Conservation (phyloP, 2,113 vertebrate genomes). For the Hippocampus barbouri region DNA sequence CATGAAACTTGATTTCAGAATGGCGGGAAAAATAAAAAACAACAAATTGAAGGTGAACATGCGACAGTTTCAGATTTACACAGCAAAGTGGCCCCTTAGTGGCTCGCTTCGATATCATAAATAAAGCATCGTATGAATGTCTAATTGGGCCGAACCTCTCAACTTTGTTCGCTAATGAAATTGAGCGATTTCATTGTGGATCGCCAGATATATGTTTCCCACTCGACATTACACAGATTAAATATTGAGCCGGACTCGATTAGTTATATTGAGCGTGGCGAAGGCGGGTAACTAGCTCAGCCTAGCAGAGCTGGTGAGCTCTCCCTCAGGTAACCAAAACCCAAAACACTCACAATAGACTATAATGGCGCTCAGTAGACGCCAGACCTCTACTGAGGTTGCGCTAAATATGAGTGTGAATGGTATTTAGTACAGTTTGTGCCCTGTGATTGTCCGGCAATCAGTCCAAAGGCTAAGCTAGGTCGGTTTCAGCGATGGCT, state of each 20-base stretch:
- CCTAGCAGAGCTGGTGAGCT: slow-evolving; percentile 37
- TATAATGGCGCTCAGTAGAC: background rate
- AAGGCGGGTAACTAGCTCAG: slow-evolving; percentile 66
- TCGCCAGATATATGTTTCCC: slow-evolving; percentile 74
- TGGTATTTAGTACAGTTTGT: no score
- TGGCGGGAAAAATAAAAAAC: background rate
- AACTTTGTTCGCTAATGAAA: slow-evolving; percentile 74
- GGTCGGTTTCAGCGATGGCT: no score
- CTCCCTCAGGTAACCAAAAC: slow-evolving; percentile 1
- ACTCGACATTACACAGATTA: slow-evolving; percentile 76
- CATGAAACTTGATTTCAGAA: slow-evolving; percentile 33
- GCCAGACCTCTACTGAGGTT: background rate
- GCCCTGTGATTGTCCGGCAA: no score
- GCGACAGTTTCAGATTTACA: slow-evolving; percentile 65
- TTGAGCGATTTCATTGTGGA: slow-evolving; percentile 71
- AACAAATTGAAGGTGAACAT: slow-evolving; percentile 52
- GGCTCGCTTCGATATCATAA: slow-evolving; percentile 69
- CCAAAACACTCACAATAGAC: slow-evolving; percentile 20
- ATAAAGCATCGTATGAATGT: slow-evolving; percentile 69
- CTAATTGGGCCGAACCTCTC: slow-evolving; percentile 67
- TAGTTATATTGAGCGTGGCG: slow-evolving; percentile 71
- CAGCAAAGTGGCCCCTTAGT: slow-evolving; percentile 72
- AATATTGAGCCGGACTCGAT: slow-evolving; percentile 73
- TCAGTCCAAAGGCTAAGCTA: no score
- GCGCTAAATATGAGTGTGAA: background rate